Conservation (phyloP, 2,113 vertebrate species). For the Seriola rivoliana region DNA sequence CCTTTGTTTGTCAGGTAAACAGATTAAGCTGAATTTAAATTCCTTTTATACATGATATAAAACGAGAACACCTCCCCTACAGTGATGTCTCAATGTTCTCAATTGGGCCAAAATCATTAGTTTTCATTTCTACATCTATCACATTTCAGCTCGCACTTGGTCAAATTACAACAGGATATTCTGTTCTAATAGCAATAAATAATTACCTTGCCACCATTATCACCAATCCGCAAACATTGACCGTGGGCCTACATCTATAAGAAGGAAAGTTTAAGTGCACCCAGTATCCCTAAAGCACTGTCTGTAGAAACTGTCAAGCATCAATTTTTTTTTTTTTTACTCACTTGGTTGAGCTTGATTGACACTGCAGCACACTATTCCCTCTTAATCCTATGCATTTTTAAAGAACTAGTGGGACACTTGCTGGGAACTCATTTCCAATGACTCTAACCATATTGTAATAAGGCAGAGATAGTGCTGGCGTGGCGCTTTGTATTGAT, state of each 20-base stretch:
- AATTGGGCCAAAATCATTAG: conserved; percentile 30
- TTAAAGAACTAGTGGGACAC: conserved; percentile 79
- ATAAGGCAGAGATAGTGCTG: conserved; percentile 79
- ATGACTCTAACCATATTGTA: conserved; percentile 74
- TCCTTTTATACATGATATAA: conserved; percentile 21
- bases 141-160: conserved; percentile 32
- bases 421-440: conserved; percentile 79
- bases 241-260: not conserved
- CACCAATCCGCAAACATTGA: conserved; percentile 10
- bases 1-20: not conserved
- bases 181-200: conserved; percentile 30
- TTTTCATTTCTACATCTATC: conserved; percentile 34
- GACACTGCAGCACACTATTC: conserved; percentile 75
- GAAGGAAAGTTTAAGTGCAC: conserved; percentile 22
- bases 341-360: conserved; percentile 78
- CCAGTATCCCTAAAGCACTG: conserved; percentile 33
- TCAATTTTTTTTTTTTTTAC: conserved; percentile 75
- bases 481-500: conserved; percentile 74
- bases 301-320: conserved; percentile 67
- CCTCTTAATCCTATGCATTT: conserved; percentile 85
- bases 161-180: conserved; percentile 31
- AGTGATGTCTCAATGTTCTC: conserved; percentile 18
- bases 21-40: conserved; percentile 43
- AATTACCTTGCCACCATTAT: conserved; percentile 45
- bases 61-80: not conserved